phyloP scores from a whole-genome alignment of 2,113 vertebrate species.

The Ammodytes dubius region DNA sequence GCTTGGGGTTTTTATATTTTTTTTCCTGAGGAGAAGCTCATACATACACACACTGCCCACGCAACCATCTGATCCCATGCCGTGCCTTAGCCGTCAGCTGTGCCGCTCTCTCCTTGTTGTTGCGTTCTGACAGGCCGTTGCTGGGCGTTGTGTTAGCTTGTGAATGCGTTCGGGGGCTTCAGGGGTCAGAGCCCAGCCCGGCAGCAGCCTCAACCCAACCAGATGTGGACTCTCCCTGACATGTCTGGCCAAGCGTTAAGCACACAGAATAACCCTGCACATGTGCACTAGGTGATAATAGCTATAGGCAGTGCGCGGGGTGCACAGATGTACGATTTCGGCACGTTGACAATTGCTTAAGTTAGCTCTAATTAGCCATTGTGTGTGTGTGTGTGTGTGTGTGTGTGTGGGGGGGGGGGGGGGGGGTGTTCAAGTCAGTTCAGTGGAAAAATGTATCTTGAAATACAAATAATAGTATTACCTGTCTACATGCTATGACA shows the following conservation, averaged over 20 bases:
- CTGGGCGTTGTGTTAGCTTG: slow-evolving; percentile 53
- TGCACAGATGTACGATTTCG: not conserved
- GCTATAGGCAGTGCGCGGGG: slow-evolving; percentile 28
- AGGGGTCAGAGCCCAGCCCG: slow-evolving; percentile 56
- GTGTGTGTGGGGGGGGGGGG: not conserved
- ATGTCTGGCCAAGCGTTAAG: slow-evolving; percentile 66
- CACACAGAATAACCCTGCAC: slow-evolving; percentile 15
- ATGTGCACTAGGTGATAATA: slow-evolving; percentile 57
- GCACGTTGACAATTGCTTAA: slow-evolving; percentile 12
- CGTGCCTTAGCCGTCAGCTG: slow-evolving; percentile 56
- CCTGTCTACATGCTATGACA: not conserved
- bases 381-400: not conserved
- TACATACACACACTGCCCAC: slow-evolving; percentile 9
- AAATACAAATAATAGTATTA: not conserved
- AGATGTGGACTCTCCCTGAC: slow-evolving; percentile 77
- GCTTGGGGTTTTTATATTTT: not conserved
- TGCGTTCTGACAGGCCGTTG: slow-evolving; percentile 71
- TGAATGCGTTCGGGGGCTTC: slow-evolving; percentile 61
- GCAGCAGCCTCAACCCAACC: slow-evolving; percentile 40
- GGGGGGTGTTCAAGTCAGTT: not conserved
- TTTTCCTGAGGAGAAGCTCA: slow-evolving; percentile 47
- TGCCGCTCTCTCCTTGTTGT: slow-evolving; percentile 52
- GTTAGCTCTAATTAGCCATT: slow-evolving; percentile 36
- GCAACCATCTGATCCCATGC: slow-evolving; percentile 55
- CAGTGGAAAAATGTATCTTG: too few relatives aligned